Evolutionary conservation across 2,797 vertebrate species (phyloP), one percentile per base, ranked within the genome.

Genomic region (Miichthys miiuy): DNA sequence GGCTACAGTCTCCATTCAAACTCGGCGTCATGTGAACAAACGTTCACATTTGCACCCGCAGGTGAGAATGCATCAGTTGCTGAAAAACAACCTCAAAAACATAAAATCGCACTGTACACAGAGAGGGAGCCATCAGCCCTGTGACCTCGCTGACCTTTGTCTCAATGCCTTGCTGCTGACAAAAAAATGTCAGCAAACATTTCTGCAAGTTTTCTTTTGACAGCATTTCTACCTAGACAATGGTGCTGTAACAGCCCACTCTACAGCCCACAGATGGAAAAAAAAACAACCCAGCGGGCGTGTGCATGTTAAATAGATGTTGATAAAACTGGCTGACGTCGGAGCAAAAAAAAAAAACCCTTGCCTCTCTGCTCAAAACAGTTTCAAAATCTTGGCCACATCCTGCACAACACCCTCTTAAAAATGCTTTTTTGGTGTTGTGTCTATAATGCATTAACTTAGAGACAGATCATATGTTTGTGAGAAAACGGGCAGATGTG

Each of bases 191-290:
- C 30, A 69, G 0, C 5, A 70, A 74, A 23, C 12, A 42, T 60
- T 62, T 58, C 48, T 44, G 27, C 16, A 47, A 48, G 41, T 58
- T 71, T 75, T 27, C 20, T 38, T 80, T 44, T 58, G 41, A 63
- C 58, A 65, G 34, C 46, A 3, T 54, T 51, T 78, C 65, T 60
- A 69, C 16, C 62, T 41, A 72, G 54, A 85, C 74, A 77, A 78
- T 67, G 38, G 55, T 7, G 46, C 34, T 3, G 38, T 75, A 67
- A 85, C 61, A 55, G 69, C 52, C 34, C 23, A n/a, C 60, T 51
- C 8, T 72, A 7, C 13, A 50, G 67, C 55, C 5, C 56, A 61
- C 44, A 2, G 9, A 21, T 38, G 34, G 8, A 38, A 38, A 58
- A 61, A 42, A 75, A 73, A 72, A 34, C 42, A 4, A 20, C 14